These are phyloP conservation scores for Lacerta viridis DNA, from an alignment of 2,797 vertebrate species.

Conservation along the genomic window DNA sequence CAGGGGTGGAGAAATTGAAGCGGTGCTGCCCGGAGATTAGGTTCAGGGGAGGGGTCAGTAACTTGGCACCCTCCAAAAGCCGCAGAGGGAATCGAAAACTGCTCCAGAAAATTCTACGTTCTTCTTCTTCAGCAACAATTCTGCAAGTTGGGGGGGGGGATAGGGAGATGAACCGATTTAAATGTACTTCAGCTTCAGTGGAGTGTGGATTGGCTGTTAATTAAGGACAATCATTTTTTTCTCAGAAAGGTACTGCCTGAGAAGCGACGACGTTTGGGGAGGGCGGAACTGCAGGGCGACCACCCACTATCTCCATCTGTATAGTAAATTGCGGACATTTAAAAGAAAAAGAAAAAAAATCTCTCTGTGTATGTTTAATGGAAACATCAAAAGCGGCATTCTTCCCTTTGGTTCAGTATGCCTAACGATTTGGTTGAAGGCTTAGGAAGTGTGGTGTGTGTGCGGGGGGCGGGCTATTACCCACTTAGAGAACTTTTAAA, in stretches of 20 bases:
- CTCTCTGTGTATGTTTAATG: no score
- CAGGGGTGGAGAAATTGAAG: neutral
- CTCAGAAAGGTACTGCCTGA: neutral
- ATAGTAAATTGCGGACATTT: no score
- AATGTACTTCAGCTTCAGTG: constrained; percentile 10
- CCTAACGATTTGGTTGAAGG: neutral
- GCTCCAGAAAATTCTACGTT: neutral
- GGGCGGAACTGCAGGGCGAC: neutral
- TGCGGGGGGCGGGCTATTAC: neutral
- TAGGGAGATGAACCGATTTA: neutral
- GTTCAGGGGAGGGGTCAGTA: neutral
- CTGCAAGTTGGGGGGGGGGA: neutral
- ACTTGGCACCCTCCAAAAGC: neutral
- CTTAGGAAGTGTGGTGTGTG: neutral
- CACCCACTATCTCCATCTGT: constrained; percentile 13
- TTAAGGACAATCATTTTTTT: neutral
- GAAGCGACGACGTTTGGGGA: neutral
- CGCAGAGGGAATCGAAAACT: neutral
- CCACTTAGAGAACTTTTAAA: constrained; percentile 28
- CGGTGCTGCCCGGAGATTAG: neutral
- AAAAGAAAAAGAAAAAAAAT: neutral
- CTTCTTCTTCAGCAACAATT: neutral
- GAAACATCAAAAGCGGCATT: neutral
- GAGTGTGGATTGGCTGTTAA: neutral
- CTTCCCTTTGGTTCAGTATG: neutral